phyloP scores from a whole-genome alignment of 2,797 vertebrate species.

The Neostethus bicornis region DNA sequence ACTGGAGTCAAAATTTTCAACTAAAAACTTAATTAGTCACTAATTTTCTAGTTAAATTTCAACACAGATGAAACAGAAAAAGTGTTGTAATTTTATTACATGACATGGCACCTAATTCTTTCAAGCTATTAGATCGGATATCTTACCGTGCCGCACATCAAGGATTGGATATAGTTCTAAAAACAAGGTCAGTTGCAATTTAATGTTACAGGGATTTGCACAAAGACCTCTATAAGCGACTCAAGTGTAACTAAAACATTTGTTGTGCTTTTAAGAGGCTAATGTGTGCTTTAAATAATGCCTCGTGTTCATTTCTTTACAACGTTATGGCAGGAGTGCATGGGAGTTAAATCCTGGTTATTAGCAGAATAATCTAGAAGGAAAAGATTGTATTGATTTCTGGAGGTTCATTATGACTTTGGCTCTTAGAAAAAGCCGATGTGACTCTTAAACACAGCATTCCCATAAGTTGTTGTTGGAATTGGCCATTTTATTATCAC shows the following conservation, averaged over 20 bases:
- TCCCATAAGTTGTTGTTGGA: no score
- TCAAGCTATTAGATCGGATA: slow-evolving; percentile 14
- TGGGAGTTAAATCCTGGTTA: slow-evolving; percentile 32
- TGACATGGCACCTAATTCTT: slow-evolving; percentile 1
- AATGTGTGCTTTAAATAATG: slow-evolving; percentile 1
- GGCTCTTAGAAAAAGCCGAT: no score
- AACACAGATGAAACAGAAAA: slow-evolving; percentile 17
- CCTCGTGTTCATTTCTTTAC: slow-evolving; percentile 5
- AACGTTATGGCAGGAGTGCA: neutral
- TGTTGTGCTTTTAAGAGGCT: neutral
- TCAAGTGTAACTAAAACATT: neutral
- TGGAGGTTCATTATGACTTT: neutral
- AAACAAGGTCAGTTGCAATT: no score
- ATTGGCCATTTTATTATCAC: slow-evolving; percentile 43
- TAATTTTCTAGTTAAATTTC: slow-evolving; percentile 37
- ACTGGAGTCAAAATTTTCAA: slow-evolving; percentile 25
- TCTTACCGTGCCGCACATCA: neutral
- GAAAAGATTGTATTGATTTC: slow-evolving; percentile 34
- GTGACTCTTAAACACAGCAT: no score
- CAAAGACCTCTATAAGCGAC: no score
- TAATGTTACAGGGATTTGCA: no score
- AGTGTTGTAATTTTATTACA: neutral
- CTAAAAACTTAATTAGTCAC: slow-evolving; percentile 35
- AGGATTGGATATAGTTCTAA: neutral
- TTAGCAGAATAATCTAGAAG: slow-evolving; percentile 40